phyloP scores from a whole-genome alignment of 2,113 vertebrate genomes.

The Castor canadensis region DNA sequence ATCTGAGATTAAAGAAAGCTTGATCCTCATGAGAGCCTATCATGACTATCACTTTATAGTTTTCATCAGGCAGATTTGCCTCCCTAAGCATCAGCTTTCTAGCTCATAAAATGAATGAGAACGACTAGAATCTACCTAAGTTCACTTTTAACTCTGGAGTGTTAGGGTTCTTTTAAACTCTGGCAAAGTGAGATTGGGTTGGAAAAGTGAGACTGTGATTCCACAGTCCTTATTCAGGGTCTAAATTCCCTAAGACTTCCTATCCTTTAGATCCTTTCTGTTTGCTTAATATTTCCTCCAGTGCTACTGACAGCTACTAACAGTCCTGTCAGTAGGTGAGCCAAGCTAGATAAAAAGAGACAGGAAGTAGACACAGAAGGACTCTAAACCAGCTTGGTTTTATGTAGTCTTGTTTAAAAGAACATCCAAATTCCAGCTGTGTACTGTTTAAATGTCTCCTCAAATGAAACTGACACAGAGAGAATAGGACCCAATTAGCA shows the following conservation, averaged over 20 bases:
- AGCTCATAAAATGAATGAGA: not conserved
- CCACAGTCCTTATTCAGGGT: not conserved
- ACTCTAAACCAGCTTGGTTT: slow-evolving; percentile 57
- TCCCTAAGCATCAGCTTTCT: not conserved
- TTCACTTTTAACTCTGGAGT: not conserved
- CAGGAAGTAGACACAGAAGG: not conserved
- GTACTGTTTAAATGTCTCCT: slow-evolving; percentile 65
- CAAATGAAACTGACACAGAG: slow-evolving; percentile 74
- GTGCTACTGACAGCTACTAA: not conserved
- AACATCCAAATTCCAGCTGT: slow-evolving; percentile 71
- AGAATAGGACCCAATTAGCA: slow-evolving; percentile 68
- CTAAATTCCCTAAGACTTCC: slow-evolving; percentile 42
- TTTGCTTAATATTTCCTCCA: slow-evolving; percentile 44
- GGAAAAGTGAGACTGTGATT: not conserved
- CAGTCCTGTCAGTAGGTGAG: not conserved
- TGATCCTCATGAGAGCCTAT: not conserved
- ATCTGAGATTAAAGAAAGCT: not conserved
- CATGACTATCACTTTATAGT: not conserved
- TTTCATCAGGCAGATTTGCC: not conserved
- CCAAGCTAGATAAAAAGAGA: not conserved
- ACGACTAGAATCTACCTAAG: not conserved
- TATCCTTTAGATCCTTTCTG: slow-evolving; percentile 19
- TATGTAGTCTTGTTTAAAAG: slow-evolving; percentile 70
- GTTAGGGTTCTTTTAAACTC: not conserved
- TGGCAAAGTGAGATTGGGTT: not conserved